Base-by-base conservation (phyloP, 2,888 invertebrate species). In the Xestia sexstrigata region DNA sequence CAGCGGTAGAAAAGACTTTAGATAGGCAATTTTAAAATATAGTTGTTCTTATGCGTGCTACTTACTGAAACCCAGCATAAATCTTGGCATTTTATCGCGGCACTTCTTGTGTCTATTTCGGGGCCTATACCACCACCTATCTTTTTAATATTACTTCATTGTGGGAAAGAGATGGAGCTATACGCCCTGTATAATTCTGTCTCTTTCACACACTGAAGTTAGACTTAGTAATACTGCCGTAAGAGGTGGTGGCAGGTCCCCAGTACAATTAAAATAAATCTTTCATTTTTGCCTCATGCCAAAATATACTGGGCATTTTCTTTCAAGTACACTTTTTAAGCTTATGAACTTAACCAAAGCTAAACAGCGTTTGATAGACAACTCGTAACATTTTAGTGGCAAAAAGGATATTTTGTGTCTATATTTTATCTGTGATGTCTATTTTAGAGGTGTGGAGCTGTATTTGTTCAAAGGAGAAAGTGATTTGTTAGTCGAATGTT, bases 361-460 rank as follows among this genome's bases (percentile, higher is more conserved):
- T 88, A 87, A 88, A 87, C 87, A 88, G 86, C 89, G 84, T 89
- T 88, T 89, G 82, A 88, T 89, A 89, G 88, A 73, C 82, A 89
- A 90, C 78, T 85, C 81, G 82, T 87, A 87, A 88, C 85, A 86
- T 89, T 89, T 93, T 92, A 92, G 93, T 92, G 93, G 91, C 92
- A 92, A 93, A 93, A 90, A 83, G 72, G 81, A 93, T 93, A 94
- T 94, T 94, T 93, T 94, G 93, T 95, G 92, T 94, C 93, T 95
- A 94, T 95, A 95, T 95, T 95, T 95, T 95, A 95, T 95, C 96
- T 95, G 95, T 95, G 96, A 96, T 95, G 96, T 95, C 94, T 96
- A 95, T 94, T 95, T 93, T 95, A 95, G 93, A 93, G 89, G 90
- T 88, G 90, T 91, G 83, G 87, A 90, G 89, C 91, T 93, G 91